Evolutionary conservation across 2,888 invertebrate species (phyloP).

Genomic region (Xylocampa areola): DNA sequence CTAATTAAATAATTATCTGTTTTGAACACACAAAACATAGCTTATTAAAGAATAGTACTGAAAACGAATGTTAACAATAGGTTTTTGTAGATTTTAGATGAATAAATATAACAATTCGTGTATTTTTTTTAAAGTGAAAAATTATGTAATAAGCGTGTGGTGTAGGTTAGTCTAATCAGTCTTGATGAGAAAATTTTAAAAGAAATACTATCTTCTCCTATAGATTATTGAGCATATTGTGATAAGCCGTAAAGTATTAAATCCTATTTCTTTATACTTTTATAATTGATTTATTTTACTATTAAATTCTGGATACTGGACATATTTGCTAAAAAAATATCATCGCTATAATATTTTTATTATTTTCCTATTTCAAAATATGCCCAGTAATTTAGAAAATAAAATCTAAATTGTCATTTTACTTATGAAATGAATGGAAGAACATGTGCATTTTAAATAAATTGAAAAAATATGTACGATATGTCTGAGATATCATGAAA

Average conservation of each 20-base stretch:
- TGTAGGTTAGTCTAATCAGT: constrained; percentile 85
- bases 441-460: constrained; percentile 56
- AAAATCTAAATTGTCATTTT: constrained; percentile 57
- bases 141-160: constrained; percentile 57
- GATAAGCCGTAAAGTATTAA: constrained; percentile 64
- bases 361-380: constrained; percentile 14
- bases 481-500: constrained; percentile 72
- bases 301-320: constrained; percentile 23
- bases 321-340: constrained; percentile 17
- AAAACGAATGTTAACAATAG: no score
- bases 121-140: constrained; percentile 1
- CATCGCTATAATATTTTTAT: background rate
- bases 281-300: constrained; percentile 35
- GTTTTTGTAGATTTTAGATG: no score
- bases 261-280: constrained; percentile 29
- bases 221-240: constrained; percentile 75
- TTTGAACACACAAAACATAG: no score
- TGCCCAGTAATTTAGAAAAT: constrained; percentile 32
- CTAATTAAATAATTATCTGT: no score
- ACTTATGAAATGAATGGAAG: constrained; percentile 62
- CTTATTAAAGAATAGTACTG: no score
- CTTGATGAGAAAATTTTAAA: constrained; percentile 83
- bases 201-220: constrained; percentile 54
- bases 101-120: constrained; percentile 16
- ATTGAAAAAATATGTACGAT: constrained; percentile 59